Base-by-base conservation (phyloP, 2,113 vertebrate genomes). In the Tretioscincus oriximinensis region DNA sequence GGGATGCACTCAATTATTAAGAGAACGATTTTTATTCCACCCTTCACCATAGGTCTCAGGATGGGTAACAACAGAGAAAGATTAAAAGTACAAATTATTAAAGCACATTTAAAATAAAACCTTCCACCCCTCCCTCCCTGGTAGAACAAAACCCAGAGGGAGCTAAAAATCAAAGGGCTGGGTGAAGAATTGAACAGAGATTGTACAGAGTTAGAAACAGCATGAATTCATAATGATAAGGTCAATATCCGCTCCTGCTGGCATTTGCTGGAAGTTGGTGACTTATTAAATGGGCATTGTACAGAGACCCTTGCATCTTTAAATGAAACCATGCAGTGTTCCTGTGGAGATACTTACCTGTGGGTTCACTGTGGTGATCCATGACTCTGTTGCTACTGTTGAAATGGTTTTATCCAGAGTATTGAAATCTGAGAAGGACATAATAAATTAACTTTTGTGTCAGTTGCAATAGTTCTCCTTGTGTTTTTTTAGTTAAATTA, bases 161-260 rank as follows among this genome's bases (percentile, higher is more conserved):
- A 41, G 35, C 35, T 41, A 41, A 41, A 41, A 41, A 41, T 41
- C 35, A 41, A 41, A 41, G 35, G 35, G 3, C 35, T 41, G 35
- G 35, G 35, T 76, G 5, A 78, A 31, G 77, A 67, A 84, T 82
- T 61, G 76, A 77, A 47, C 87, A 84, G 77, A 87, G 88, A 83
- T 90, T 74, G 80, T 82, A 90, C 83, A 70, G 87, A 89, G 88
- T 90, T 92, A 83, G 89, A 90, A 85, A 88, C 90, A 89, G 84
- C 88, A 90, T 78, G 87, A 89, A 80, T 78, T 87, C 83, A 87
- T 87, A 90, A 76, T 88, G 87, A 87, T 84, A 80, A 4, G 90
- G 90, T 92, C 92, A 92, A 81, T 84, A 87, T 85, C 75, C 90
- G 90, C 87, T 91, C 87, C 84, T 91, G 92, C 92, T 91, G 92